phyloP scores from a whole-genome alignment of 2,797 vertebrate species.

The Sebastes glaucus region DNA sequence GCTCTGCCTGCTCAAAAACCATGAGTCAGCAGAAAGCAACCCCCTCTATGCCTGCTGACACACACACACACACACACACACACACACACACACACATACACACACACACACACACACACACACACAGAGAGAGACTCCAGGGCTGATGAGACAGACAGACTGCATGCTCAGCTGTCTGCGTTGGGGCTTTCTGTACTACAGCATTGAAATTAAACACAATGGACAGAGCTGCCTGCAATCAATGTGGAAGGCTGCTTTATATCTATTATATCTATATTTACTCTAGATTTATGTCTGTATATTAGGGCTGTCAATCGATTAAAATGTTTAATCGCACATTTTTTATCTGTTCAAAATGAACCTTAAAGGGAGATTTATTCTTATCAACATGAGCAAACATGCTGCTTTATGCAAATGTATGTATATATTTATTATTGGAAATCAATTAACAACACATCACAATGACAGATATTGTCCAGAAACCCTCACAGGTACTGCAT shows the following conservation, averaged over 20 bases:
- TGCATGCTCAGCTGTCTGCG: constrained; percentile 76
- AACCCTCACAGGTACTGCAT: too few species aligned
- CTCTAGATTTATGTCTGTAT: too few species aligned
- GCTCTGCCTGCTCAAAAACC: constrained; percentile 43
- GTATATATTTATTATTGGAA: too few species aligned
- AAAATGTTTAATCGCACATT: too few species aligned
- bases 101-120: constrained; percentile 23
- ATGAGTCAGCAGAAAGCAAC: constrained; percentile 68
- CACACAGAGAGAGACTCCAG: constrained; percentile 11
- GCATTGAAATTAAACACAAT: constrained; percentile 60
- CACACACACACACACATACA: background rate
- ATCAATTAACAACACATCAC: too few species aligned
- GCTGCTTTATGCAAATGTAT: too few species aligned
- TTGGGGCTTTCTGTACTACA: constrained; percentile 52
- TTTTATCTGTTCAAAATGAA: too few species aligned
- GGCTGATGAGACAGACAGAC: constrained; percentile 69
- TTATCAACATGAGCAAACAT: too few species aligned
- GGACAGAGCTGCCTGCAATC: constrained; percentile 25
- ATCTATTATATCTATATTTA: background rate
- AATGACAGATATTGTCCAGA: too few species aligned
- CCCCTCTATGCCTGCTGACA: constrained; percentile 5
- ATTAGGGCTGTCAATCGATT: too few species aligned
- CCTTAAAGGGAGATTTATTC: too few species aligned
- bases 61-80: background rate
- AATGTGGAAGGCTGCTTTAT: background rate